Evolutionary conservation across 2,797 vertebrate genomes (phyloP), one percentile per base, ranked within the genome.

Genomic region (Epinephelus awoara): DNA sequence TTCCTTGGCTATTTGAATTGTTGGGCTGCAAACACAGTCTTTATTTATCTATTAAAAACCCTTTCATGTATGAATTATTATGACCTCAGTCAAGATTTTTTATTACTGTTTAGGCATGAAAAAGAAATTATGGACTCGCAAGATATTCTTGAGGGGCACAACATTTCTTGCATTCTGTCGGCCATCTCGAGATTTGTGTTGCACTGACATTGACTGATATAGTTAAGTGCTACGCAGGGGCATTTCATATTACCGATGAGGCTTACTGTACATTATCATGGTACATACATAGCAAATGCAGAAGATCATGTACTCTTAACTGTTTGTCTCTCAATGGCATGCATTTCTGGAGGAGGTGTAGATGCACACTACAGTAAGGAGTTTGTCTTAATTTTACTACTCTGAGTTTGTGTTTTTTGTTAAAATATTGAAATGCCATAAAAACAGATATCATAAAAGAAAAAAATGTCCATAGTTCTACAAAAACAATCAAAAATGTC

Each of bases 251-350:
- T 34, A 34, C 34, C 6, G 42, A 50, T 62, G 15, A 23, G 14
- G 7, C 1, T 66, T 42, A 61, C 8, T 49, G 12, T 21, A 17
- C 8, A 23, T 46, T 27, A 3, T 44, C 23, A 62, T 23, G 15
- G 54, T 27, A 38, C 46, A 74, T 27, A 38, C 46, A 58, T 64
- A 47, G 25, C 49, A 67, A 74, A 74, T 51, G 2, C n/a, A 21
- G 29, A 11, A 50, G 27, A 27, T 27, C 27, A 21, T 57, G n/a
- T 15, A 65, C 29, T 25, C 4, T 27, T 3, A 27, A 8, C 6
- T 40, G 2, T 51, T 61, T 42, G 11, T 10, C 65, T 70, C 52
- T 65, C 29, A 51, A 25, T 55, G 14, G 3, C 21, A 65, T 52
- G 55, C 21, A 54, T 55, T 66, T 40, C 47, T 61, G 62, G 19